Evolutionary conservation across 2,113 vertebrate species (phyloP), one percentile per base, ranked within the genome.

Genomic region (Amazona vittata): DNA sequence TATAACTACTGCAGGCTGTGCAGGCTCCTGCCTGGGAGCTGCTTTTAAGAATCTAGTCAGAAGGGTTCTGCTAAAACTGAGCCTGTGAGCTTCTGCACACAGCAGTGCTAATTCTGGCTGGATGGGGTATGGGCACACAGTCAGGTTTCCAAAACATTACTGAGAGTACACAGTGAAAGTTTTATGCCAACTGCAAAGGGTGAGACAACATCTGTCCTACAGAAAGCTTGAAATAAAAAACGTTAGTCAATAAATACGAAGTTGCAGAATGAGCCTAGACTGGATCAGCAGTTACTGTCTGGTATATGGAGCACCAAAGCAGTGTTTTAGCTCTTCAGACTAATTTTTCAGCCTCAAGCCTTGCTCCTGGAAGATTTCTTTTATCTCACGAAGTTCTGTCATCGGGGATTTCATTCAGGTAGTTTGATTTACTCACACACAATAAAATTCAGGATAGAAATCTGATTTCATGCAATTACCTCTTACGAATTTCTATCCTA

Each of bases 71-170:
- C 57, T 65, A 31, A 22, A 63, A 18, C 24, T 39, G 57, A 20
- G 57, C 14, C 41, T 39, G 2, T 11, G 57, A 55, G n/a, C 33
- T 39, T 87, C 44, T 68, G 75, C 60, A 21, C 69, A 20, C 50
- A 78, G 59, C 39, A 53, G 24, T 26, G 24, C 28, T 4, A 10
- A 50, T 24, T 53, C 33, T 64, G 15, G 11, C 65, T 41, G 71
- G 65, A 7, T 46, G 3, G 3, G 46, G 17, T 37, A 0, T 28
- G 50, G 60, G 43, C 67, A 53, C 12, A n/a, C 0, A 2, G 14
- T 37, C 15, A 3, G 12, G 9, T 15, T 79, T 77, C 80, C 71
- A 33, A 26, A 44, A 20, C 26, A 2, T 24, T 55, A 21, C 65
- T 60, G 18, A 10, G 15, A 46, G 41, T 3, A 33, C 33, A 5